These are phyloP conservation scores for Abscondita cerata DNA, from an alignment of 2,888 invertebrate genomes.

Conservation along the genomic window DNA sequence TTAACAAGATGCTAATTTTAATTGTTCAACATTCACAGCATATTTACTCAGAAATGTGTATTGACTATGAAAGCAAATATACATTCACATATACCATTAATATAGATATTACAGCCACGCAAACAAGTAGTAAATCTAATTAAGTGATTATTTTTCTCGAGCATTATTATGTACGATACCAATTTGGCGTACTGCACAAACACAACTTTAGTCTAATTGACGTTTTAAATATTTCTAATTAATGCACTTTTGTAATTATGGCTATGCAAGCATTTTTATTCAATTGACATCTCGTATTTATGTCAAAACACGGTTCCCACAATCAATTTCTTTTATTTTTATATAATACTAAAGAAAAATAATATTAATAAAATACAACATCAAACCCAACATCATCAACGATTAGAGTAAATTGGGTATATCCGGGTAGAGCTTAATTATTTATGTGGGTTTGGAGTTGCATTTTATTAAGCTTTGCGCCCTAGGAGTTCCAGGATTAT, in stretches of 20 bases:
- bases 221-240: not conserved
- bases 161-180: no score
- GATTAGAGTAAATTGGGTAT: no score
- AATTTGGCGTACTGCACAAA: conserved; percentile 8
- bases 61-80: conserved; percentile 30
- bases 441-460: no score
- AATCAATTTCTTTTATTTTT: no score
- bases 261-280: not conserved
- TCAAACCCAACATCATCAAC: no score
- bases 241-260: not conserved
- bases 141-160: no score
- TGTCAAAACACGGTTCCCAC: no score
- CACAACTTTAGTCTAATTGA: not conserved
- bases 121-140: not conserved
- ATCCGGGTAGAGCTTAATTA: no score
- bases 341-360: no score
- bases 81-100: conserved; percentile 13
- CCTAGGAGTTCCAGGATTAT: no score
- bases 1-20: conserved; percentile 5
- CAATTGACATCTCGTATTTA: conserved; percentile 1
- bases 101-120: not conserved
- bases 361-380: no score
- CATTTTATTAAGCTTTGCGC: no score
- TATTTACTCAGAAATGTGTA: conserved; percentile 9
- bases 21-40: conserved; percentile 19